Percentiles rank a stretch among this genome's conserved stretches.
Evolutionary conservation across 2,888 invertebrate genomes (phyloP).

Genomic region (Limenitis camilla): DNA sequence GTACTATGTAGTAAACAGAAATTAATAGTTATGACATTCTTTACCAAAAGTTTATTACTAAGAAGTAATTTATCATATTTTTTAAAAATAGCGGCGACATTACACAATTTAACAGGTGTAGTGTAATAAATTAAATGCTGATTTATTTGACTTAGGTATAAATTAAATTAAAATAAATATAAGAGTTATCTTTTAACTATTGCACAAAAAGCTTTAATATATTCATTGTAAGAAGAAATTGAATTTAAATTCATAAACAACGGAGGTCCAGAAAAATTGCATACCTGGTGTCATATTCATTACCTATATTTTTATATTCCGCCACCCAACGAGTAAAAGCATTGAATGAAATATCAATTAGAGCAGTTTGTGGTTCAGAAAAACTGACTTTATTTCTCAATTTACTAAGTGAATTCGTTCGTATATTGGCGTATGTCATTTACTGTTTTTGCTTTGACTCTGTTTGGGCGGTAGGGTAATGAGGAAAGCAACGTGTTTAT

Average conservation of each 20-base stretch:
- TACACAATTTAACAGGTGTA: too few species aligned
- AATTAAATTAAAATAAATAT: too few species aligned
- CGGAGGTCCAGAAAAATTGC: conserved; percentile 34
- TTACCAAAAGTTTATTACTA: too few species aligned
- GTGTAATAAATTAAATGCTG: too few species aligned
- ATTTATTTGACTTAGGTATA: too few species aligned
- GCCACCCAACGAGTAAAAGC: conserved; percentile 67
- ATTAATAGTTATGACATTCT: too few species aligned
- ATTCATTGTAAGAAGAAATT: conserved; percentile 3
- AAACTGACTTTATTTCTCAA: conserved; percentile 67
- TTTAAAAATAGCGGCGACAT: too few species aligned
- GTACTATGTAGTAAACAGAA: background rate
- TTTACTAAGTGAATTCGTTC: conserved; percentile 61
- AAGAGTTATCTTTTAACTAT: too few species aligned
- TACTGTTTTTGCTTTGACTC: conserved; percentile 62
- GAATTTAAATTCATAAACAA: conserved; percentile 40
- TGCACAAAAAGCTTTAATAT: background rate
- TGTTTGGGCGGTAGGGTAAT: conserved; percentile 70
- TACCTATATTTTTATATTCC: conserved; percentile 54
- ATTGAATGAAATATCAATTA: conserved; percentile 72
- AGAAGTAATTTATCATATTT: too few species aligned
- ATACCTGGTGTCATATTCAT: conserved; percentile 54
- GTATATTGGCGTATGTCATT: conserved; percentile 64
- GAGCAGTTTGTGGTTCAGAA: conserved; percentile 56
- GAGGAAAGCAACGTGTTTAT: conserved; percentile 64